These are phyloP conservation scores for Dioctria rufipes DNA, from an alignment of 2,888 invertebrate species.

Conservation along the genomic window DNA sequence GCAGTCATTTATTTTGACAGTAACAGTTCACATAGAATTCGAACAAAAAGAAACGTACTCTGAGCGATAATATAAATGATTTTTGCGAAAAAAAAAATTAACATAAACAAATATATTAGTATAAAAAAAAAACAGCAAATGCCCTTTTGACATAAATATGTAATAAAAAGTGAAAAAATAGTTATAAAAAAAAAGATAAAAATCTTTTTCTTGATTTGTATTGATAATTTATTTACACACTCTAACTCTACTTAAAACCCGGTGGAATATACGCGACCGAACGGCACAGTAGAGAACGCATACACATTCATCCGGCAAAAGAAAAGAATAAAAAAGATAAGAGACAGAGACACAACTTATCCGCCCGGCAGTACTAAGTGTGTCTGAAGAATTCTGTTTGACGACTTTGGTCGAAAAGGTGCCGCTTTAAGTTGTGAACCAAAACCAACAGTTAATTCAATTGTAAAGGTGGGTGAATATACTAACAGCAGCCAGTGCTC, in stretches of 20 bases:
- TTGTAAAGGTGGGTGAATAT: slow-evolving; percentile 48
- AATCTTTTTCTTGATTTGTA: slow-evolving; percentile 14
- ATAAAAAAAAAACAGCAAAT: background rate
- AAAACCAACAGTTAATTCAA: slow-evolving; percentile 52
- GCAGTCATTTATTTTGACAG: no score
- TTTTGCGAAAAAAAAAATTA: background rate
- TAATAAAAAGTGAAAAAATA: no score
- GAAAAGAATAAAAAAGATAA: slow-evolving; percentile 27
- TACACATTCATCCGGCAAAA: slow-evolving; percentile 33
- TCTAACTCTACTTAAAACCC: background rate
- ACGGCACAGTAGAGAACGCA: slow-evolving; percentile 4
- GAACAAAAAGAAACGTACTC: background rate
- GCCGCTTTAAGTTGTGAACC: slow-evolving; percentile 44
- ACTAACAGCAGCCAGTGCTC: slow-evolving; percentile 10
- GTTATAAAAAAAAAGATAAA: background rate
- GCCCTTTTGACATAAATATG: background rate
- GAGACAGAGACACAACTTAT: slow-evolving; percentile 44
- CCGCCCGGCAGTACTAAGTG: slow-evolving; percentile 56
- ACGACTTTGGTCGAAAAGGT: background rate
- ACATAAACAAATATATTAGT: slow-evolving; percentile 22
- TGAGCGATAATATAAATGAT: background rate
- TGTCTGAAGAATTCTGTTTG: slow-evolving; percentile 50
- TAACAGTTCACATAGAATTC: background rate
- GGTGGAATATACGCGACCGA: background rate
- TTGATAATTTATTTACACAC: slow-evolving; percentile 29